phyloP scores from a whole-genome alignment of 2,797 vertebrate species.

The Poecilia wingei region DNA sequence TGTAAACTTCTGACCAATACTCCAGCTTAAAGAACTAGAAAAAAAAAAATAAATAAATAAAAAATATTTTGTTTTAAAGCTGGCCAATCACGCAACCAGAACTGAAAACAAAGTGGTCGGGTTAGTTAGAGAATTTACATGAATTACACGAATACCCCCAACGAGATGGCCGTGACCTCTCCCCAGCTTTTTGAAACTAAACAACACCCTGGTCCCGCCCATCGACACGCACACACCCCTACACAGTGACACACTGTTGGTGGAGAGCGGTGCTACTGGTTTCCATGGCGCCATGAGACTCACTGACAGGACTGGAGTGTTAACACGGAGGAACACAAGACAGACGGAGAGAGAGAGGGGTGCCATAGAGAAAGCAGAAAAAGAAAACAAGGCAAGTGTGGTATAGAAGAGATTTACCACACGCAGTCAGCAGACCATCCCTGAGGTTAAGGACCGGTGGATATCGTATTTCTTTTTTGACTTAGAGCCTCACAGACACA shows the following conservation, averaged over 20 bases:
- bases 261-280: conserved; percentile 71
- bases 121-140: conserved; percentile 78
- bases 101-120: conserved; percentile 55
- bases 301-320: conserved; percentile 73
- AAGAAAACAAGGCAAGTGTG: conserved; percentile 63
- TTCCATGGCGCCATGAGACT: conserved; percentile 78
- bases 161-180: conserved; percentile 63
- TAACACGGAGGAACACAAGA: conserved; percentile 72
- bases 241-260: conserved; percentile 47
- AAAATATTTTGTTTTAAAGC: conserved; percentile 11
- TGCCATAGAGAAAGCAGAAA: conserved; percentile 59
- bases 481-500: conserved; percentile 41
- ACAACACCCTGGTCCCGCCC: conserved; percentile 64
- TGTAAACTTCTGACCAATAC: neutral
- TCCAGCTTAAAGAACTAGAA: neutral
- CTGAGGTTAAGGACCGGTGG: conserved; percentile 70
- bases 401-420: conserved; percentile 76
- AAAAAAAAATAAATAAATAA: no score
- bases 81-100: conserved; percentile 41
- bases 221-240: conserved; percentile 37
- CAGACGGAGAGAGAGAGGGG: conserved; percentile 65
- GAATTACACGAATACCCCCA: conserved; percentile 77
- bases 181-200: conserved; percentile 69
- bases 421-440: conserved; percentile 69
- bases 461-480: conserved; percentile 66